A percentile compares a stretch with the other conserved stretches of the same genome.
Evolutionary conservation across 2,888 invertebrate species (phyloP).

Genomic region (Cerceris ruficornis): DNA sequence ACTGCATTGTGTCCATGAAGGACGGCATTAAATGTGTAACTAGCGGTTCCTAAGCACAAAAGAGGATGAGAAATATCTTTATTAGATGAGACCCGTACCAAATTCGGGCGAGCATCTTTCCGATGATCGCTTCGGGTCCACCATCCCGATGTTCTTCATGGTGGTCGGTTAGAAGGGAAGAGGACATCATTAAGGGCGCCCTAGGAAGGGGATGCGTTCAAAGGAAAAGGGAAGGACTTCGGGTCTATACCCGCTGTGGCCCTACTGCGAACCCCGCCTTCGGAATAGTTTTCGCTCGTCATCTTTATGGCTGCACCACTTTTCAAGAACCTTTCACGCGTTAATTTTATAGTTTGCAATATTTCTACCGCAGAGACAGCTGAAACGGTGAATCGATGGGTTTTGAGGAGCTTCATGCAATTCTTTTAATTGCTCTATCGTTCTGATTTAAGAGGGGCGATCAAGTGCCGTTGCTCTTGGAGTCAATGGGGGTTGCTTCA

Average conservation of each 20-base stretch:
- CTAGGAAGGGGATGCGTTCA: conserved; percentile 62
- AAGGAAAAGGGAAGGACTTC: conserved; percentile 76
- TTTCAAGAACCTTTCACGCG: conserved; percentile 11
- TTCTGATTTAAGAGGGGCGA: no score
- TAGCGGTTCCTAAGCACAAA: conserved; percentile 21
- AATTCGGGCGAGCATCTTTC: conserved; percentile 69
- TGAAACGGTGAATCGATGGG: no score
- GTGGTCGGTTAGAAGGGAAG: conserved; percentile 66
- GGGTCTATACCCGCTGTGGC: conserved; percentile 63
- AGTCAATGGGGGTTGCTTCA: no score
- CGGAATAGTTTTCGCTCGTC: conserved; percentile 49
- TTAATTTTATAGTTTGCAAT: no score
- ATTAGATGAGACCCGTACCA: conserved; percentile 75
- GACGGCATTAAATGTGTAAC: conserved; percentile 5
- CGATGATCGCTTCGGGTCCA: conserved; percentile 64
- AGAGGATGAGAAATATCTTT: conserved; percentile 78
- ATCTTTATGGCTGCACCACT: conserved; percentile 7
- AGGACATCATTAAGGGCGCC: conserved; percentile 57
- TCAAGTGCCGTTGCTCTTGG: no score
- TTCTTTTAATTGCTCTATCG: no score
- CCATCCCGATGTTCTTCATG: conserved; percentile 69
- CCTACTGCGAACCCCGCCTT: conserved; percentile 70
- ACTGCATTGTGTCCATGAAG: not conserved
- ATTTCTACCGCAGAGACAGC: no score
- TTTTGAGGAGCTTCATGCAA: no score